Evolutionary conservation across 2,888 invertebrate species (phyloP).

Genomic region (Polietes domitor): DNA sequence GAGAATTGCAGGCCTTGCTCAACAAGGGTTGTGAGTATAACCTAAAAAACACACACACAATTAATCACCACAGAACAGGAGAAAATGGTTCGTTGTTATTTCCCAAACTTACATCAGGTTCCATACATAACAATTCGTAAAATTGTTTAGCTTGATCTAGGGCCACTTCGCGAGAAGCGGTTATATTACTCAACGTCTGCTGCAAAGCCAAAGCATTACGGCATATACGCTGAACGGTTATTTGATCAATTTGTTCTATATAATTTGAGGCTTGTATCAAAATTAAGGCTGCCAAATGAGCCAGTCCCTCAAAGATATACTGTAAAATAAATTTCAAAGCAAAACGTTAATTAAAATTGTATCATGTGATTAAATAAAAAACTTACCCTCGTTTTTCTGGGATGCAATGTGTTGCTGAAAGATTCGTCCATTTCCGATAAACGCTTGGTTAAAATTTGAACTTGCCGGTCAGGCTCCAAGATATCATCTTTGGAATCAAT

Average conservation of each 20-base stretch:
- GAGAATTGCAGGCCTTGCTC: constrained; percentile 94
- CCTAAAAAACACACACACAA: constrained; percentile 82
- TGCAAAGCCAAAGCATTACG: constrained; percentile 92
- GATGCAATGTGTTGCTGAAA: constrained; percentile 88
- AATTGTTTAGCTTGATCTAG: constrained; percentile 94
- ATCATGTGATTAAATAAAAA: no score
- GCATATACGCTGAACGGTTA: constrained; percentile 91
- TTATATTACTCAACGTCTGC: constrained; percentile 92
- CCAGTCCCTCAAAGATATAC: constrained; percentile 95
- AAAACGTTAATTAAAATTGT: no score
- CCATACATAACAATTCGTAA: constrained; percentile 91
- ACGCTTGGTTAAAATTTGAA: constrained; percentile 89
- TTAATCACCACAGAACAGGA: constrained; percentile 55
- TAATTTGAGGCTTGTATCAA: constrained; percentile 91
- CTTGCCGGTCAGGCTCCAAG: constrained; percentile 89
- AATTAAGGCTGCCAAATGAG: constrained; percentile 88
- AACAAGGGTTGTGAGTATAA: constrained; percentile 90
- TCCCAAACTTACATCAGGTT: constrained; percentile 86
- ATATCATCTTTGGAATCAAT: constrained; percentile 84
- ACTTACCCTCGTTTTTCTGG: constrained; percentile 88
- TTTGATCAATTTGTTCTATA: constrained; percentile 90
- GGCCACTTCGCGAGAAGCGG: constrained; percentile 90
- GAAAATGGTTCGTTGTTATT: background rate
- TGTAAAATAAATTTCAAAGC: constrained; percentile 79
- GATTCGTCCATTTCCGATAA: constrained; percentile 90